Base-by-base conservation (phyloP, 2,888 invertebrate genomes). In the Antheraea assamensis region DNA sequence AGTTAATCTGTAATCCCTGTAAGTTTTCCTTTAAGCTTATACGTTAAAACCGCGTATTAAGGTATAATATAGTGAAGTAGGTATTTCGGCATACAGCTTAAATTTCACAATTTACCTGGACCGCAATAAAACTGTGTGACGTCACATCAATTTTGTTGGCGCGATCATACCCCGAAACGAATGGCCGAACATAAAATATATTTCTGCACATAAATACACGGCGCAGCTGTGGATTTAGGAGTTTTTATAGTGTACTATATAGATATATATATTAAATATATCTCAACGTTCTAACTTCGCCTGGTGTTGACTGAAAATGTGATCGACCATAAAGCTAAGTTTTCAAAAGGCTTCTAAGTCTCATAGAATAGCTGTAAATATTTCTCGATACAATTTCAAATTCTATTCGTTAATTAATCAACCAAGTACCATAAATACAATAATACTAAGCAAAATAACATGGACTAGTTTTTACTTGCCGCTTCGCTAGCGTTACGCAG, bases 141-240 rank as follows among this genome's bases (percentile, higher is more conserved):
- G 61, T 71, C 66, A 71, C 73, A 75, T 75, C 74, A 74, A 73
- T 75, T 73, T 55, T 66, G 72, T 71, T 71, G 66, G 72, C 71
- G 68, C 75, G 74, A 74, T 74, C 71, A 74, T 71, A 71, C 61
- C 71, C 66, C 61, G 64, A 73, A 31, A 73, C 73, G 74, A 73
- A 72, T 61, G 77, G 47, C 72, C 72, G 72, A 71, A 74, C 75
- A 74, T 76, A 75, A 78, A 76, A 78, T 80, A 78, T 76, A 78
- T 74, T 74, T 74, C 70, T 30, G 52, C 74, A 77, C 78, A 79
- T 76, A 78, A 78, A 78, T 78, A 77, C 77, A 70, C 61, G 27
- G 76, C 47, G 71, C 66, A 71, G 71, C 66, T 66, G n/a, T 71
- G 74, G 31, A 74, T 42, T 74, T 31, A 58, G 71, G 61, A 30